These are phyloP conservation scores for Rhincodon typus DNA, from an alignment of 2,797 vertebrate species.

Conservation along the genomic window DNA sequence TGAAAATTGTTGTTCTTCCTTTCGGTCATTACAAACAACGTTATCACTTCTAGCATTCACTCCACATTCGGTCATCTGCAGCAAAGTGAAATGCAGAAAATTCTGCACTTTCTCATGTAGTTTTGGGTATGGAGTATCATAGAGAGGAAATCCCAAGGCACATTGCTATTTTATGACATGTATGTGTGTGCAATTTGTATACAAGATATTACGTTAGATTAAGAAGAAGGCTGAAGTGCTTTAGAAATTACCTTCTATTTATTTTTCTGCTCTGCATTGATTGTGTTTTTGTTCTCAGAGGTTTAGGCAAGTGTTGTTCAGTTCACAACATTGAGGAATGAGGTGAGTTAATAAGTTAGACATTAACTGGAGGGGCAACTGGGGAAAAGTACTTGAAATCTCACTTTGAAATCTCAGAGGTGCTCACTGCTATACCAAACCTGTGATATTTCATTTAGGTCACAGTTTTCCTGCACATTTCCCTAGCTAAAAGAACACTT, in stretches of 20 bases:
- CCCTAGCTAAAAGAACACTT: neutral
- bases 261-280: neutral
- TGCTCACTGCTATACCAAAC: neutral
- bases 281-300: neutral
- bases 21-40: neutral
- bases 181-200: neutral
- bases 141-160: neutral
- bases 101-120: neutral
- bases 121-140: neutral
- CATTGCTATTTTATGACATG: neutral
- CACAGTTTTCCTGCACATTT: neutral
- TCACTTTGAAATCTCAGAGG: neutral
- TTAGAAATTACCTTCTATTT: neutral
- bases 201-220: neutral
- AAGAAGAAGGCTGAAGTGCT: neutral
- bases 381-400: neutral
- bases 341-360: conserved; percentile 1
- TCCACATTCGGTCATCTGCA: neutral
- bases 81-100: neutral
- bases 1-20: neutral
- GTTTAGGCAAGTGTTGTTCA: neutral
- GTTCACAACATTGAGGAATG: neutral
- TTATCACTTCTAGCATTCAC: neutral
- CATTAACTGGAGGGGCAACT: neutral
- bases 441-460: neutral